A percentile compares a stretch with the other conserved stretches of the same genome.
phyloP scores from a whole-genome alignment of 2,888 invertebrate species.

The Tribolium freemani region DNA sequence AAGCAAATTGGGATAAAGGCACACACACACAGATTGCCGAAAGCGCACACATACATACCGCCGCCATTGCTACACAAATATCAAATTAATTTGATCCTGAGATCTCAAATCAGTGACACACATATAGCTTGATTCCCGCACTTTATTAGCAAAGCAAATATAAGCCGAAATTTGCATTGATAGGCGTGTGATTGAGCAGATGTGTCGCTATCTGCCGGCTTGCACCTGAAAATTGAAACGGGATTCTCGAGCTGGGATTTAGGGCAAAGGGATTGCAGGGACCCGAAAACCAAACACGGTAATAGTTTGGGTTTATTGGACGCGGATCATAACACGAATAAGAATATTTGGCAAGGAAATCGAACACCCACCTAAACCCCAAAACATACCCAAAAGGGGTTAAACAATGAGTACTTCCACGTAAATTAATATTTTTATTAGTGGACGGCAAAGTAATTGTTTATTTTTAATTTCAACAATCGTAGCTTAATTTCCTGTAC shows the following conservation, averaged over 20 bases:
- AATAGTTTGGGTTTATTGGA: not conserved
- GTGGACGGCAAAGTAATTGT: too few species aligned
- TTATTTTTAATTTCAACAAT: too few species aligned
- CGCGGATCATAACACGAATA: too few species aligned
- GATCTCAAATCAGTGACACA: constrained; percentile 48
- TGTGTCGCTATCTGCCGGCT: constrained; percentile 41
- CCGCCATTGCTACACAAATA: constrained; percentile 44
- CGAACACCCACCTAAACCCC: too few species aligned
- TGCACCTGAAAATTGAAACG: constrained; percentile 49
- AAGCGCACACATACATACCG: constrained; percentile 6
- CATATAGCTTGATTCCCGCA: constrained; percentile 41
- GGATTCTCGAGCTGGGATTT: constrained; percentile 4
- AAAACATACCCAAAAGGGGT: too few species aligned
- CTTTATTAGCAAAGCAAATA: constrained; percentile 51
- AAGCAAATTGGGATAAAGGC: constrained; percentile 44
- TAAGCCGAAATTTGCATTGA: constrained; percentile 52
- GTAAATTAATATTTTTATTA: too few species aligned
- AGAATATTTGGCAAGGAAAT: too few species aligned
- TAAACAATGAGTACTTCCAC: too few species aligned
- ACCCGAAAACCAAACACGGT: not conserved
- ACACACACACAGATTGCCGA: constrained; percentile 28
- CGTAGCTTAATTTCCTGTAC: too few species aligned
- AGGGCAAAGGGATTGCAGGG: not conserved
- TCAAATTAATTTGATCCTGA: constrained; percentile 49
- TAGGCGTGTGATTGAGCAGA: constrained; percentile 49